These are phyloP conservation scores for Mythimna albipuncta DNA, from an alignment of 2,888 invertebrate genomes.

Conservation along the genomic window DNA sequence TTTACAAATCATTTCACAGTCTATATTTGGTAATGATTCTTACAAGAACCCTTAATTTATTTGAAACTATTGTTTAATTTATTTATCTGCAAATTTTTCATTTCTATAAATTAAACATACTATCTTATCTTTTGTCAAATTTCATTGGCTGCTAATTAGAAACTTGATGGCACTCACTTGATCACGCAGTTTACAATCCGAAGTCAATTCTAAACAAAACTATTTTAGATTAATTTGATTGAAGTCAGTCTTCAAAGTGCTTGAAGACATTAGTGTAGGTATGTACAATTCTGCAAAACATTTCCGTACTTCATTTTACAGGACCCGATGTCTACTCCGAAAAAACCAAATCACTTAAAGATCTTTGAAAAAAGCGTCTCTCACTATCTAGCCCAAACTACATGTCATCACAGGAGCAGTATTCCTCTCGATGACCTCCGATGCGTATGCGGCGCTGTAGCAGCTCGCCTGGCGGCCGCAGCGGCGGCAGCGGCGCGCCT, in stretches of 20 bases:
- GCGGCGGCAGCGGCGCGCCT: conserved; percentile 88
- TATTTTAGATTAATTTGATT: conserved; percentile 6
- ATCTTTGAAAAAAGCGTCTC: conserved; percentile 10
- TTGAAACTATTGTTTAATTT: conserved; percentile 1
- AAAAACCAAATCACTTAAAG: neutral
- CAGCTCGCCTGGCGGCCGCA: conserved; percentile 69
- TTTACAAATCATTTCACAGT: conserved; percentile 35
- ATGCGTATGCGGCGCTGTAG: conserved; percentile 61
- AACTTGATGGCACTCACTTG: neutral
- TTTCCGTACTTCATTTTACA: neutral
- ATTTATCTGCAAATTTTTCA: neutral
- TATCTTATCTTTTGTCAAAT: neutral
- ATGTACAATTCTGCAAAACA: neutral
- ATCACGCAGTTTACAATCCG: neutral
- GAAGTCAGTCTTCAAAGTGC: conserved; percentile 24
- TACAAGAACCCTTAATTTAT: neutral
- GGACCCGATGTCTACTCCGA: neutral
- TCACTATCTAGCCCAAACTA: conserved; percentile 16
- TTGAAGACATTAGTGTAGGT: conserved; percentile 10
- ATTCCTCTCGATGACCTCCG: conserved; percentile 71
- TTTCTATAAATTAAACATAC: neutral
- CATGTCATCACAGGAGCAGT: conserved; percentile 74
- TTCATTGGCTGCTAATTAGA: neutral
- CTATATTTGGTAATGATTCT: conserved; percentile 21
- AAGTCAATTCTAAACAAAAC: neutral